phyloP scores from a whole-genome alignment of 2,113 vertebrate genomes.

The Solenodon paradoxus region DNA sequence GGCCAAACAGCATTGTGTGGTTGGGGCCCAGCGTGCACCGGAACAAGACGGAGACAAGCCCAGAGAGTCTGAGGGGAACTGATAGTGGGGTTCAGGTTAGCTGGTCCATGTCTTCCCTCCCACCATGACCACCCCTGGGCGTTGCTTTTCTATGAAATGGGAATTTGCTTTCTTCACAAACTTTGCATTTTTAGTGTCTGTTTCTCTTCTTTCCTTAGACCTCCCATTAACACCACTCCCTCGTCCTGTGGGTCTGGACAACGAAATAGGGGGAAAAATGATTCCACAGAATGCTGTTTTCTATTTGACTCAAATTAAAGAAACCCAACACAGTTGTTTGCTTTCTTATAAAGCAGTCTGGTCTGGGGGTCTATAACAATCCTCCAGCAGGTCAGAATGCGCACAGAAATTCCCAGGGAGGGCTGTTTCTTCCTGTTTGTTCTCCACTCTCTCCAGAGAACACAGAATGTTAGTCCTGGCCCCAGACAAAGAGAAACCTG shows the following conservation, averaged over 20 bases:
- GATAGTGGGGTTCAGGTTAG: fast-evolving
- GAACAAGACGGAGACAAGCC: not conserved
- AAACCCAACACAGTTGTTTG: not conserved
- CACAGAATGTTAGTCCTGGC: not conserved
- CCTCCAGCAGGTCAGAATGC: constrained; percentile 38
- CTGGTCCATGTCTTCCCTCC: no score
- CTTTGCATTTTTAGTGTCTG: not conserved
- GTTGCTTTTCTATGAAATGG: not conserved
- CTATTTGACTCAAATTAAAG: not conserved
- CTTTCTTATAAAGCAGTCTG: not conserved
- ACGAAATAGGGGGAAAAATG: not conserved
- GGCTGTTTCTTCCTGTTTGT: constrained; percentile 43
- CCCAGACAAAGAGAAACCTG: not conserved
- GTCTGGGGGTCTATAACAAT: constrained; percentile 46
- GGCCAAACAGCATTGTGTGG: not conserved
- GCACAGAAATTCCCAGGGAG: constrained; percentile 37
- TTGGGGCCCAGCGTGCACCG: not conserved
- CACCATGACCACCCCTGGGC: no score
- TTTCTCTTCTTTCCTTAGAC: not conserved
- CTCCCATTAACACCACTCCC: not conserved
- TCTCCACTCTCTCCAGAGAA: constrained; percentile 66
- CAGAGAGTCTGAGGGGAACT: not conserved
- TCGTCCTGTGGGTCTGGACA: not conserved
- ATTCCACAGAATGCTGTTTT: not conserved
- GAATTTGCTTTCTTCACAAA: not conserved